phyloP scores from a whole-genome alignment of 2,113 vertebrate species.

The Amphiprion percula region DNA sequence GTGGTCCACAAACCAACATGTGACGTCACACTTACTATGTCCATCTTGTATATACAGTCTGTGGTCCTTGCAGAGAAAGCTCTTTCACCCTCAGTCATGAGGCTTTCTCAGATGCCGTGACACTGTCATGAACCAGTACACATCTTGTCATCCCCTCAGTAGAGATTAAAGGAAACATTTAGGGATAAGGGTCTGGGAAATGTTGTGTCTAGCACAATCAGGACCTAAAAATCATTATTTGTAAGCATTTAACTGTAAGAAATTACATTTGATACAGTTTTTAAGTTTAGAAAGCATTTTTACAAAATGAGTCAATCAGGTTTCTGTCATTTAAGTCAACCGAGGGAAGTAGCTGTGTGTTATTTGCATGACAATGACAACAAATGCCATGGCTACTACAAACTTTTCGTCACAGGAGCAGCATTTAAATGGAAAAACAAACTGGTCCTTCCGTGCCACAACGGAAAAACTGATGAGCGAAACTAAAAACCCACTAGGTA shows the following conservation, averaged over 20 bases:
- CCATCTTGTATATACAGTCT: too few species aligned
- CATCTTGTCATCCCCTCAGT: slow-evolving; percentile 13
- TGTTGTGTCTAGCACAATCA: slow-evolving; percentile 14
- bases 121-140: slow-evolving; percentile 23
- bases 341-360: slow-evolving; percentile 20
- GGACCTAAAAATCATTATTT: slow-evolving; percentile 6
- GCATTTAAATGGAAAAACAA: slow-evolving; percentile 34
- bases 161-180: slow-evolving; percentile 25
- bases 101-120: neutral
- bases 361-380: slow-evolving; percentile 50
- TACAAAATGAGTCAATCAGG: slow-evolving; percentile 4
- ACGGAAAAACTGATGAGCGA: slow-evolving; percentile 16
- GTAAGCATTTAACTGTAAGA: slow-evolving; percentile 17
- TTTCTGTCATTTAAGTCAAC: slow-evolving; percentile 28
- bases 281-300: neutral
- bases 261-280: slow-evolving; percentile 14
- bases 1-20: too few species aligned
- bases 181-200: slow-evolving; percentile 22
- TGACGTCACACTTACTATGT: too few species aligned
- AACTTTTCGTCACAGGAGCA: slow-evolving; percentile 30
- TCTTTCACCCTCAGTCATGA: slow-evolving; percentile 5
- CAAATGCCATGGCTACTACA: slow-evolving; percentile 12
- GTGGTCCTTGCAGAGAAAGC: neutral
- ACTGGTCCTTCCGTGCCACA: slow-evolving; percentile 8
- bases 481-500: slow-evolving; percentile 29